Conservation (phyloP, 2,888 invertebrate genomes). For the Cecidostiba fungosa region DNA sequence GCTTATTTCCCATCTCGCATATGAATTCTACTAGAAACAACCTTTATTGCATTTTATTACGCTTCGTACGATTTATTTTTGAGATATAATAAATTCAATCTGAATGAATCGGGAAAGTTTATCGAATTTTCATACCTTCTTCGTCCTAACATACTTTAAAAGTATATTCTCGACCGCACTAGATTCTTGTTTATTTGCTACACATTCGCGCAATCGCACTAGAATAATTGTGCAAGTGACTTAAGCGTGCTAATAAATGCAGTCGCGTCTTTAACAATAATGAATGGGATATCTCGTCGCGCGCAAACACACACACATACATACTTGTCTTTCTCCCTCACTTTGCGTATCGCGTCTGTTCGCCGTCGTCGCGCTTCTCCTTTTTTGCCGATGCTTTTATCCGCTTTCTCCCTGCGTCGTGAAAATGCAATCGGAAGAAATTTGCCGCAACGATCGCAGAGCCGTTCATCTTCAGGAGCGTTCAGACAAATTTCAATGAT, state of each 20-base stretch:
- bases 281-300: neutral
- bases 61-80: neutral
- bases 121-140: neutral
- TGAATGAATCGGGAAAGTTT: neutral
- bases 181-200: neutral
- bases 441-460: conserved; percentile 38
- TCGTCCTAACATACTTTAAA: no score
- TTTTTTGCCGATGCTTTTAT: neutral
- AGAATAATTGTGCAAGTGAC: conserved; percentile 4
- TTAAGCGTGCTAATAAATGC: neutral
- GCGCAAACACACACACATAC: neutral
- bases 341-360: neutral
- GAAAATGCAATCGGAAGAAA: conserved; percentile 1
- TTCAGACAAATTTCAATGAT: conserved; percentile 55
- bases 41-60: neutral
- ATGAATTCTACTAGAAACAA: neutral
- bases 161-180: neutral
- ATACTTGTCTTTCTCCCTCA: neutral
- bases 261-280: neutral
- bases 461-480: conserved; percentile 9
- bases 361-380: neutral
- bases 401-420: conserved; percentile 1
- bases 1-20: neutral
- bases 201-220: neutral
- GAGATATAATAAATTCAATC: no score